These are phyloP conservation scores for Danio albolineatus DNA, from an alignment of 2,797 vertebrate species.

Conservation along the genomic window DNA sequence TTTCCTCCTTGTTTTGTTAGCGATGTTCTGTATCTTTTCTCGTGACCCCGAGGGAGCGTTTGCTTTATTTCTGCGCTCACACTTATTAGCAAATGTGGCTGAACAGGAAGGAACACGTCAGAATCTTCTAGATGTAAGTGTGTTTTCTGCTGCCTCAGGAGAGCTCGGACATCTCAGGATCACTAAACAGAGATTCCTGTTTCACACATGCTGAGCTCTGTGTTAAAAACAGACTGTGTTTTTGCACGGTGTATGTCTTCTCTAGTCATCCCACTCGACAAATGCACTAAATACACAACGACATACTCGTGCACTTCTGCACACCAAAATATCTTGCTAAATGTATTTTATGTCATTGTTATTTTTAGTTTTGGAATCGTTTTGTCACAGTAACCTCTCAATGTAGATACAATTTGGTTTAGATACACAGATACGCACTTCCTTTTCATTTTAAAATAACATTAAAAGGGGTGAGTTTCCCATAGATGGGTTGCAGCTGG, in stretches of 20 bases:
- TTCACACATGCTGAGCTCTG: conserved; percentile 30
- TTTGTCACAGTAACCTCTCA: too few relatives aligned
- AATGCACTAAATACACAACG: conserved; percentile 12
- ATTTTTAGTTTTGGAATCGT: too few relatives aligned
- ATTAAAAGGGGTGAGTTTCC: too few relatives aligned
- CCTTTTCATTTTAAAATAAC: too few relatives aligned
- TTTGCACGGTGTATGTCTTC: conserved; percentile 19
- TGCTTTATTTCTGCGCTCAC: conserved; percentile 13
- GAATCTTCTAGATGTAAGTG: conserved; percentile 5
- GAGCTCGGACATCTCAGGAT: neutral
- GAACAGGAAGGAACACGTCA: conserved; percentile 12
- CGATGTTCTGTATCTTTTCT: neutral
- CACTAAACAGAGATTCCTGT: neutral
- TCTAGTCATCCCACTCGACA: neutral
- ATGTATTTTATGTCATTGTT: neutral
- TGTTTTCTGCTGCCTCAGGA: neutral
- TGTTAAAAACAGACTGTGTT: conserved; percentile 30
- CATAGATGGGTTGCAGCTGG: too few relatives aligned
- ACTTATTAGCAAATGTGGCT: conserved; percentile 28
- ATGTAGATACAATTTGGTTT: too few relatives aligned
- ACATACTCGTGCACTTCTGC: neutral
- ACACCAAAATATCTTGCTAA: neutral
- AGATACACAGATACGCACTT: too few relatives aligned
- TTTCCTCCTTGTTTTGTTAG: neutral
- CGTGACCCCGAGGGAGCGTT: neutral